phyloP scores from a whole-genome alignment of 2,113 vertebrate genomes.

The Rhombomys opimus region DNA sequence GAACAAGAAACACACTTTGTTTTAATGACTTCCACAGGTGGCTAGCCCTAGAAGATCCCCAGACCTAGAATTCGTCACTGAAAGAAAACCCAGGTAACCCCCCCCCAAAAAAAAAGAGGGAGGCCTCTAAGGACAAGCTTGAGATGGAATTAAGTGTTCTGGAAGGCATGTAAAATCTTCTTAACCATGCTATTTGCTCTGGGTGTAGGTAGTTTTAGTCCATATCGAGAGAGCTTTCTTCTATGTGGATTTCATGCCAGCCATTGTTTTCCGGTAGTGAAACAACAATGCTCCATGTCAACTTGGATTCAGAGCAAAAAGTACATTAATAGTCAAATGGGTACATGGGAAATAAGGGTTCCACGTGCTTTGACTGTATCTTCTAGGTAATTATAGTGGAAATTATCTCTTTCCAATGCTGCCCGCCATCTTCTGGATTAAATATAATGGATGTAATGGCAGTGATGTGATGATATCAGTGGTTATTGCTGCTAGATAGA shows the following conservation, averaged over 20 bases:
- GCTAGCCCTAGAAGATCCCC: background rate
- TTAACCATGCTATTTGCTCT: background rate
- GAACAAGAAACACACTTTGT: background rate
- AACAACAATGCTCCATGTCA: conserved; percentile 1
- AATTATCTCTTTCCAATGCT: conserved; percentile 34
- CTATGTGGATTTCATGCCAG: conserved; percentile 8
- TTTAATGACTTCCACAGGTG: background rate
- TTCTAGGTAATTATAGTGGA: conserved; percentile 62
- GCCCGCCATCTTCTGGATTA: conserved; percentile 68
- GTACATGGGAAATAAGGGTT: conserved; percentile 48
- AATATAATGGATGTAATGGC: conserved; percentile 64
- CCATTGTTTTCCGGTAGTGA: background rate
- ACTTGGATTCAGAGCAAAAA: conserved; percentile 52
- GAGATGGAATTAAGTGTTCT: background rate
- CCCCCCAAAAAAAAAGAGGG: background rate
- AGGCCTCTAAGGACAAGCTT: background rate
- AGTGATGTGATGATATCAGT: background rate
- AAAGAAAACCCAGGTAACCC: background rate
- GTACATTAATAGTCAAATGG: background rate
- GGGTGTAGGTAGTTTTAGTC: conserved; percentile 24
- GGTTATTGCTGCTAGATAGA: background rate
- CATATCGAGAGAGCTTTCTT: background rate
- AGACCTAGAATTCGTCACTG: background rate
- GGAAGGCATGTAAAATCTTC: background rate
- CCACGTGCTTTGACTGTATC: conserved; percentile 42